Percentiles rank a stretch among this genome's conserved stretches.
phyloP scores from a whole-genome alignment of 2,888 invertebrate species.

The Hesperia comma region DNA sequence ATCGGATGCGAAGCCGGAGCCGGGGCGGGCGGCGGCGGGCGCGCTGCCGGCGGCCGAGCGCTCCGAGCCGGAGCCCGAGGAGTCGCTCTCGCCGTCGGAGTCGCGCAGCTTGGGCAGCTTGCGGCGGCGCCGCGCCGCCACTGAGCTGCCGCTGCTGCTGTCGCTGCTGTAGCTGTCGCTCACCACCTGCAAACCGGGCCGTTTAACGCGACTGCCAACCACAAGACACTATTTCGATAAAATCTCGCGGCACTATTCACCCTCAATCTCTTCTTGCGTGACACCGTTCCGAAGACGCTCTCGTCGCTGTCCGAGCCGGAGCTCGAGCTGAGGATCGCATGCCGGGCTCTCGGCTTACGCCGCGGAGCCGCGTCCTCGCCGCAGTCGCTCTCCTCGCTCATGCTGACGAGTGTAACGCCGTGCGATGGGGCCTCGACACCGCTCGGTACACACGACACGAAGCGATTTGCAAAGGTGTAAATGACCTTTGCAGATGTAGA shows the following conservation, averaged over 20 bases:
- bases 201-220: conserved; percentile 7
- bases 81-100: conserved; percentile 69
- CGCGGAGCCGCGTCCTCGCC: conserved; percentile 66
- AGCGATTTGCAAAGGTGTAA: conserved; percentile 74
- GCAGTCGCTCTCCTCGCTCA: conserved; percentile 75
- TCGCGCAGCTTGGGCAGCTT: conserved; percentile 64
- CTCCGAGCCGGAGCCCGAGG: conserved; percentile 62
- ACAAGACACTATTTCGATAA: neutral
- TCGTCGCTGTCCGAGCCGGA: conserved; percentile 77
- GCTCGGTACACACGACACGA: conserved; percentile 65
- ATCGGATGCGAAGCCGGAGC: conserved; percentile 79
- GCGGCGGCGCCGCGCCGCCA: conserved; percentile 63
- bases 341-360: conserved; percentile 68
- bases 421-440: conserved; percentile 49
- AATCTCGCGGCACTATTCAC: conserved; percentile 52
- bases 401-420: conserved; percentile 57
- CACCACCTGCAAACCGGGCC: conserved; percentile 69
- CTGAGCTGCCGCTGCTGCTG: conserved; percentile 73
- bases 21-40: conserved; percentile 44
- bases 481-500: conserved; percentile 66
- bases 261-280: conserved; percentile 77
- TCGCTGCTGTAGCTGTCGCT: conserved; percentile 76
- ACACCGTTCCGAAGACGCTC: conserved; percentile 64
- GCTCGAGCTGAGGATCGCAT: conserved; percentile 64
- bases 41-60: conserved; percentile 46